Evolutionary conservation across 2,113 vertebrate species (phyloP).

Genomic region (Galeopterus variegatus): DNA sequence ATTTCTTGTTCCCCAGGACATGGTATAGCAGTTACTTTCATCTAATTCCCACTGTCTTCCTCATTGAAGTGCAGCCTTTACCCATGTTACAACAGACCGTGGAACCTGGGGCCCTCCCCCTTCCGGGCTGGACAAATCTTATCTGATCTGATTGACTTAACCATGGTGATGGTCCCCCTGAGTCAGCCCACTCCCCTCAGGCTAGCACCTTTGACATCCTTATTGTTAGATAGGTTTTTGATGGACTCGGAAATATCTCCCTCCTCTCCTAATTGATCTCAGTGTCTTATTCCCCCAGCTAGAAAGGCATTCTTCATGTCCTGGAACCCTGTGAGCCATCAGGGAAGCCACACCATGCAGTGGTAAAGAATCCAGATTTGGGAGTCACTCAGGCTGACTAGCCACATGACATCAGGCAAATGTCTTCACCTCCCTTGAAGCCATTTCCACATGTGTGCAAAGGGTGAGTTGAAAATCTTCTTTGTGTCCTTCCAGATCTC

Average conservation of each 20-base stretch:
- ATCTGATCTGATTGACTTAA: too few relatives aligned
- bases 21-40: not conserved
- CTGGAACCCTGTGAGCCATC: not conserved
- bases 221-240: not conserved
- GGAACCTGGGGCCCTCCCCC: not conserved
- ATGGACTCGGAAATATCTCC: not conserved
- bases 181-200: too few relatives aligned
- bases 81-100: not conserved
- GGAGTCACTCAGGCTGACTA: not conserved
- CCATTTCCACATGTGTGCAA: not conserved
- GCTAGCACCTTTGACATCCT: not conserved
- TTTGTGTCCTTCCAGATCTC: not conserved
- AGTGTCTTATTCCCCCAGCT: not conserved
- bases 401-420: not conserved
- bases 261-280: not conserved
- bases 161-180: not conserved
- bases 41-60: not conserved
- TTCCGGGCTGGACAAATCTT: not conserved
- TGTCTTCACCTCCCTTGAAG: not conserved
- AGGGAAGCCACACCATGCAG: not conserved
- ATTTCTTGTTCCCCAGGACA: not conserved
- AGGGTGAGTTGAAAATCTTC: not conserved
- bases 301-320: not conserved
- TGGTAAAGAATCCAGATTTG: not conserved
- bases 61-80: not conserved